Conservation (phyloP, 2,113 vertebrate genomes). For the Zeus faber region DNA sequence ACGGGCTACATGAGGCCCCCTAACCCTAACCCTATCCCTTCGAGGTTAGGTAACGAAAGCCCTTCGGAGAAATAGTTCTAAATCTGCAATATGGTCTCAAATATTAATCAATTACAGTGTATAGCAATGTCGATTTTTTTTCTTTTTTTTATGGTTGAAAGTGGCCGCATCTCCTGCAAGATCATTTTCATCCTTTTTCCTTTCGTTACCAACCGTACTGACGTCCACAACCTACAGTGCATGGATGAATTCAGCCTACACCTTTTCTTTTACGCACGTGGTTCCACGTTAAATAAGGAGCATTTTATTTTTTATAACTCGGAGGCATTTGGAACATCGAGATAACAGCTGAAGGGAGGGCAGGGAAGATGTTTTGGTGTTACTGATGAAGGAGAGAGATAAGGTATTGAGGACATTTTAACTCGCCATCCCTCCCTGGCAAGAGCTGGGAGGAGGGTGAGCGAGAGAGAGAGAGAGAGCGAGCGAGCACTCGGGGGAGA, state of each 20-base stretch:
- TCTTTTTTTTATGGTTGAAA: too few relatives aligned
- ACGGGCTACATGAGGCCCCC: too few relatives aligned
- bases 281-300: conserved; percentile 15
- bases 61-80: too few relatives aligned
- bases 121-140: too few relatives aligned
- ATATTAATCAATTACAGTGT: too few relatives aligned
- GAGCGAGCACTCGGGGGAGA: conserved; percentile 34
- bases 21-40: too few relatives aligned
- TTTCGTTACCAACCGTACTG: too few relatives aligned
- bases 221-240: too few relatives aligned
- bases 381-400: conserved; percentile 42
- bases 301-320: conserved; percentile 22
- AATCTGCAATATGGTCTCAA: too few relatives aligned
- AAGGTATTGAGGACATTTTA: conserved; percentile 42
- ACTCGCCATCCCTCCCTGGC: conserved; percentile 27
- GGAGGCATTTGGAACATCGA: conserved; percentile 27
- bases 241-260: not conserved
- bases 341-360: conserved; percentile 36
- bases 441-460: conserved; percentile 10
- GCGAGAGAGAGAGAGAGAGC: conserved; percentile 18
- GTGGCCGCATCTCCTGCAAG: too few relatives aligned
- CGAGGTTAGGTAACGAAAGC: too few relatives aligned
- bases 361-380: conserved; percentile 24
- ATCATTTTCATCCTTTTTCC: too few relatives aligned
- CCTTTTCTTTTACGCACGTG: not conserved